phyloP scores from a whole-genome alignment of 1,140 invertebrate species.

The Megalopta genalis region DNA sequence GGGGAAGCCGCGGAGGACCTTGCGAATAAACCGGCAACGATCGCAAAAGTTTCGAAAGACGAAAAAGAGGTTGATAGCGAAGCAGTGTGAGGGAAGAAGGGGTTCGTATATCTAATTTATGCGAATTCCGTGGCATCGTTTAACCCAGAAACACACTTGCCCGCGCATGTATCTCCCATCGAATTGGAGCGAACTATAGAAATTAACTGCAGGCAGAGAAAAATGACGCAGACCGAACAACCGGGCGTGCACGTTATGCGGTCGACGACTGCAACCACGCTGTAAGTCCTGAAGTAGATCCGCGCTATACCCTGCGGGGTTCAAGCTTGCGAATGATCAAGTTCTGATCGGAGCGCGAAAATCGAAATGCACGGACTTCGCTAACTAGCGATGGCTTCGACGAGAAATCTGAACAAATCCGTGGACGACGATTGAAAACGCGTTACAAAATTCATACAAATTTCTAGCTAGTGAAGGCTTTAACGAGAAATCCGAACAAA shows the following conservation, averaged over 20 bases:
- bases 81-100: not conserved
- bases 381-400: too few relatives aligned
- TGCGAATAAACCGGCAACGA: not conserved
- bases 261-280: slow-evolving; percentile 6
- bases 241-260: slow-evolving; percentile 16
- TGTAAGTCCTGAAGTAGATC: slow-evolving; percentile 23
- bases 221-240: slow-evolving; percentile 14
- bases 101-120: slow-evolving; percentile 13
- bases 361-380: too few relatives aligned
- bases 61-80: not conserved
- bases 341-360: not conserved
- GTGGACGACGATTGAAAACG: too few relatives aligned
- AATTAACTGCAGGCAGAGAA: slow-evolving; percentile 41
- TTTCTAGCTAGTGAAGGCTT: too few relatives aligned
- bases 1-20: too few relatives aligned
- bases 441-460: too few relatives aligned
- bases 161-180: not conserved
- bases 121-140: slow-evolving; percentile 5
- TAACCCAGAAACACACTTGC: slow-evolving; percentile 26
- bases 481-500: too few relatives aligned
- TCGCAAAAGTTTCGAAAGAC: not conserved
- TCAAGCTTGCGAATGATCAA: slow-evolving; percentile 2
- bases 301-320: not conserved
- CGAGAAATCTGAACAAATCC: too few relatives aligned
- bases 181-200: slow-evolving; percentile 48